Evolutionary conservation across 92 coral and sea anemone species (phyloP).

Genomic region (Porites cylindrica): DNA sequence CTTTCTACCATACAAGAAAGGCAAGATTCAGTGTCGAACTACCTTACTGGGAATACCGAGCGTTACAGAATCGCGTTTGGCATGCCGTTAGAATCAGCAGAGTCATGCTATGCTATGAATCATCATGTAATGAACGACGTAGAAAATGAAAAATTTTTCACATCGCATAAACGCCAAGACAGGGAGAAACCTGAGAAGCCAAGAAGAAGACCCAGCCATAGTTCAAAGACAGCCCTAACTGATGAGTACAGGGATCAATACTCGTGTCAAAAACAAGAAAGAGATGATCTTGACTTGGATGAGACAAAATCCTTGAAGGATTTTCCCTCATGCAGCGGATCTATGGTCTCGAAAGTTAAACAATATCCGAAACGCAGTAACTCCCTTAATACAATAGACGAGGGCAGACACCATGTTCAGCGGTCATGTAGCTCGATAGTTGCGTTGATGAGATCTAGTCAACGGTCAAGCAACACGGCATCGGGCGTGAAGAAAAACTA

Average conservation of each 20-base stretch:
- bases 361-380: not conserved
- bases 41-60: not conserved
- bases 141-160: not conserved
- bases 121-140: not conserved
- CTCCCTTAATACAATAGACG: not conserved
- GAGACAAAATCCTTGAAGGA: not conserved
- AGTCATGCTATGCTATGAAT: not conserved
- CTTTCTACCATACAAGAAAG: constrained; percentile 8
- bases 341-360: not conserved
- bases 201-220: not conserved
- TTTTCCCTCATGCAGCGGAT: not conserved
- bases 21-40: not conserved
- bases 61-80: not conserved
- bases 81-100: not conserved
- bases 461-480: not conserved
- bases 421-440: constrained; percentile 9
- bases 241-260: not conserved
- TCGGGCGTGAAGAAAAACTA: not conserved
- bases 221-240: not conserved
- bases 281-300: not conserved
- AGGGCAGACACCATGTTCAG: not conserved
- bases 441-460: constrained; percentile 11
- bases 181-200: not conserved
- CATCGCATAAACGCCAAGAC: not conserved
- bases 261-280: not conserved